phyloP scores from a whole-genome alignment of 2,888 invertebrate genomes.

The Agapostemon virescens region DNA sequence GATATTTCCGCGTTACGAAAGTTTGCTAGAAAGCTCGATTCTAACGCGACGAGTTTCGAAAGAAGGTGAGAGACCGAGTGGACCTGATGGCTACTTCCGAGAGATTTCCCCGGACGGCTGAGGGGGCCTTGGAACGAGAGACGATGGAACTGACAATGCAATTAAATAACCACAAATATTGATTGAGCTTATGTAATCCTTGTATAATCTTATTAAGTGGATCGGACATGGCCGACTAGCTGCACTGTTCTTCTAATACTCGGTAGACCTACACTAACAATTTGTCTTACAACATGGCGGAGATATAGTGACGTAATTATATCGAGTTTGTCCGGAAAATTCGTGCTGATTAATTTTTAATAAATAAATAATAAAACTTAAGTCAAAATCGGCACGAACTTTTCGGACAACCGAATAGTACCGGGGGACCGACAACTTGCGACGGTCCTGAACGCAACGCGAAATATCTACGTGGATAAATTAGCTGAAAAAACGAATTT shows the following conservation, averaged over 20 bases:
- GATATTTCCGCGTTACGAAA: not conserved
- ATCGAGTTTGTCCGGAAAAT: too few species aligned
- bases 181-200: not conserved
- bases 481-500: not conserved
- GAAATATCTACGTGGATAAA: not conserved
- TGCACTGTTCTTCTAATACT: not conserved
- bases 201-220: not conserved
- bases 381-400: too few species aligned
- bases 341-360: too few species aligned
- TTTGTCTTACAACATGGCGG: constrained; percentile 13
- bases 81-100: not conserved
- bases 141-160: not conserved
- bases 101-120: not conserved
- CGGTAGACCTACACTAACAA: not conserved
- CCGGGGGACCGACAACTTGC: not conserved
- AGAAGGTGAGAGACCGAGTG: not conserved
- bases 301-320: not conserved
- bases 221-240: not conserved
- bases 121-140: not conserved
- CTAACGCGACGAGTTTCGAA: not conserved
- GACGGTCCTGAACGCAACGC: not conserved
- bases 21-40: not conserved
- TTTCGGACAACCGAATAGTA: too few species aligned
- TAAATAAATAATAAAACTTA: too few species aligned
- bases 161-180: not conserved